Conservation (phyloP, 2,797 vertebrate genomes). For the Taenioides sp. region DNA sequence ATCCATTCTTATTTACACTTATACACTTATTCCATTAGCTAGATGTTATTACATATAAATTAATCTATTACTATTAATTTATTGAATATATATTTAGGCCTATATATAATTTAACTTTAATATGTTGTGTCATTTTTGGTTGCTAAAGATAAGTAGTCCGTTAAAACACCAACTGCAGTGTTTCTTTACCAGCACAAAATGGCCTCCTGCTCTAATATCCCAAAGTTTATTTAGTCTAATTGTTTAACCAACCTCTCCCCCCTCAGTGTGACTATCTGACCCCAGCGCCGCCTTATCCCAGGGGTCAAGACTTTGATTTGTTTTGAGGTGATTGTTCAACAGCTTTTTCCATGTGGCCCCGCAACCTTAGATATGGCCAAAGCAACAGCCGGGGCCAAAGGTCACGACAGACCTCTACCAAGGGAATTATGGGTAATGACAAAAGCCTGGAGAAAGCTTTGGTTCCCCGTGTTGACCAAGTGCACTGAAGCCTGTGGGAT, state of each 20-base stretch:
- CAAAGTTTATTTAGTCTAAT: slow-evolving; percentile 52
- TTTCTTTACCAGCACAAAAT: not conserved
- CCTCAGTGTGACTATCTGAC: slow-evolving; percentile 51
- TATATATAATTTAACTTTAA: too few species aligned
- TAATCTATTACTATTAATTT: too few species aligned
- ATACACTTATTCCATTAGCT: too few species aligned
- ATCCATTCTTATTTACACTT: too few species aligned
- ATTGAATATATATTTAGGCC: too few species aligned
- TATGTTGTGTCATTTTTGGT: too few species aligned
- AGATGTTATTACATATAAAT: too few species aligned
- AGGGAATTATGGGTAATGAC: slow-evolving; percentile 69
- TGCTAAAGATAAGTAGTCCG: too few species aligned
- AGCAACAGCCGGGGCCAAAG: slow-evolving; percentile 53
- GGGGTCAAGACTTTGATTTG: slow-evolving; percentile 75
- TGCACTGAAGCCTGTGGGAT: slow-evolving; percentile 37
- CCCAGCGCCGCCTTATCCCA: slow-evolving; percentile 34
- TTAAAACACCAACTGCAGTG: slow-evolving; percentile 38
- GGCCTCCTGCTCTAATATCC: slow-evolving; percentile 40
- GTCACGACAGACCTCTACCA: slow-evolving; percentile 56
- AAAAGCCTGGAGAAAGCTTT: slow-evolving; percentile 44
- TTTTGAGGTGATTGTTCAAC: slow-evolving; percentile 58
- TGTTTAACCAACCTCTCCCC: slow-evolving; percentile 44
- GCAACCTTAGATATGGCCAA: slow-evolving; percentile 57
- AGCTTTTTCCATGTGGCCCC: slow-evolving; percentile 61
- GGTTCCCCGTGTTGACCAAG: slow-evolving; percentile 54